phyloP scores from a whole-genome alignment of 1,140 invertebrate species.

The Sinonovacula constricta region DNA sequence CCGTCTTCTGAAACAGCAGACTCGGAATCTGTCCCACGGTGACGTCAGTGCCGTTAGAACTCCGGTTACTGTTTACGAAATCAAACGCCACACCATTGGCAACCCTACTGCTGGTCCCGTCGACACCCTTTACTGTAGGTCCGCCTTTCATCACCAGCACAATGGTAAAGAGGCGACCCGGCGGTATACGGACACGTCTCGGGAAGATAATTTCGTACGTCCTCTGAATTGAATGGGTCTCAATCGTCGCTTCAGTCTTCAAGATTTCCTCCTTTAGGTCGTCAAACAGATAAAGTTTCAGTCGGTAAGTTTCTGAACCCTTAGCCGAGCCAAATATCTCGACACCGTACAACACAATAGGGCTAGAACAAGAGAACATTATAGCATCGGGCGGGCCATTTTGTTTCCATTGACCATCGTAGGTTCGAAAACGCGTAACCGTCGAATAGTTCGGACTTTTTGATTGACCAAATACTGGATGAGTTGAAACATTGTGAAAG shows the following conservation, averaged over 20 bases:
- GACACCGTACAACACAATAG: slow-evolving; percentile 40
- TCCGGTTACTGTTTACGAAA: slow-evolving; percentile 28
- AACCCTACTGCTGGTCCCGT: slow-evolving; percentile 4
- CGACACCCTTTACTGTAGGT: slow-evolving; percentile 40
- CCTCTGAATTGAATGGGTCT: slow-evolving; percentile 13
- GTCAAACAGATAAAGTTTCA: slow-evolving; percentile 33
- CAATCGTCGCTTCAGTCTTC: slow-evolving; percentile 21
- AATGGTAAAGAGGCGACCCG: slow-evolving; percentile 30
- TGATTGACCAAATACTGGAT: neutral
- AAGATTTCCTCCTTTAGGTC: slow-evolving; percentile 38
- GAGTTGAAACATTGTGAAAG: neutral
- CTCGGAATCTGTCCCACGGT: slow-evolving; percentile 36
- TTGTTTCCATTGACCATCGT: slow-evolving; percentile 41
- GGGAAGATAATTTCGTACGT: slow-evolving; percentile 38
- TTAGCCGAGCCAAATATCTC: slow-evolving; percentile 31
- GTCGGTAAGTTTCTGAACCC: slow-evolving; percentile 32
- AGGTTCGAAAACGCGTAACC: slow-evolving; percentile 30
- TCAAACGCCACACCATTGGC: slow-evolving; percentile 39
- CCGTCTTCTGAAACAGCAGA: slow-evolving; percentile 39
- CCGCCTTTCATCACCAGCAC: slow-evolving; percentile 35
- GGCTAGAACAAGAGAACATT: slow-evolving; percentile 31
- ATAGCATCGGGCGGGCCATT: slow-evolving; percentile 43
- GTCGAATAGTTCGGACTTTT: slow-evolving; percentile 31
- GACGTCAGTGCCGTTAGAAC: slow-evolving; percentile 44
- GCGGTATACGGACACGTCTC: slow-evolving; percentile 36